These are phyloP conservation scores for Crocuta crocuta DNA, from an alignment of 2,113 vertebrate genomes.

Conservation along the genomic window DNA sequence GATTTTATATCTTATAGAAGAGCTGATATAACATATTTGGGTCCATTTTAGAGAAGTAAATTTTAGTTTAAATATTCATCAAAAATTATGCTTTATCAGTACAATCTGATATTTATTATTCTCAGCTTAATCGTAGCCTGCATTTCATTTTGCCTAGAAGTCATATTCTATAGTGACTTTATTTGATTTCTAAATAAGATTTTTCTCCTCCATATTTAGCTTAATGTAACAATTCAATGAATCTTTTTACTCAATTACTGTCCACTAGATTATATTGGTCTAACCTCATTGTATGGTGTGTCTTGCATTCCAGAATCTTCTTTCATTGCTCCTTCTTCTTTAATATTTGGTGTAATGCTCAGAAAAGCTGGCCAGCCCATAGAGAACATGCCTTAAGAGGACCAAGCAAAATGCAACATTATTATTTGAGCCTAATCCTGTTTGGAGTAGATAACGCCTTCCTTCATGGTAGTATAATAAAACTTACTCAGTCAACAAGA, in stretches of 20 bases:
- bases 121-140: background rate
- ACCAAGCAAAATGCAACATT: slow-evolving; percentile 45
- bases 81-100: slow-evolving; percentile 3
- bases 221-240: background rate
- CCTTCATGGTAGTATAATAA: background rate
- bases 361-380: slow-evolving; percentile 99
- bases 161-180: background rate
- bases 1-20: background rate
- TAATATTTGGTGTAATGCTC: slow-evolving; percentile 97
- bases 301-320: slow-evolving; percentile 98
- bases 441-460: background rate
- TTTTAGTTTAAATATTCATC: background rate
- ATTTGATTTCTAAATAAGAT: background rate
- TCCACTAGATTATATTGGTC: background rate
- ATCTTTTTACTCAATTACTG: background rate
- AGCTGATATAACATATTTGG: background rate
- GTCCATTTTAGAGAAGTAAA: background rate
- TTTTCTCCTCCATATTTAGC: background rate
- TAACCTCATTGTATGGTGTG: slow-evolving; percentile 97
- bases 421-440: background rate
- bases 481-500: background rate
- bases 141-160: background rate
- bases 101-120: background rate
- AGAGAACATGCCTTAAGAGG: slow-evolving; percentile 93
- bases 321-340: slow-evolving; percentile 99